Evolutionary conservation across 2,888 invertebrate species (phyloP).

Genomic region (Esperia sulphurella): DNA sequence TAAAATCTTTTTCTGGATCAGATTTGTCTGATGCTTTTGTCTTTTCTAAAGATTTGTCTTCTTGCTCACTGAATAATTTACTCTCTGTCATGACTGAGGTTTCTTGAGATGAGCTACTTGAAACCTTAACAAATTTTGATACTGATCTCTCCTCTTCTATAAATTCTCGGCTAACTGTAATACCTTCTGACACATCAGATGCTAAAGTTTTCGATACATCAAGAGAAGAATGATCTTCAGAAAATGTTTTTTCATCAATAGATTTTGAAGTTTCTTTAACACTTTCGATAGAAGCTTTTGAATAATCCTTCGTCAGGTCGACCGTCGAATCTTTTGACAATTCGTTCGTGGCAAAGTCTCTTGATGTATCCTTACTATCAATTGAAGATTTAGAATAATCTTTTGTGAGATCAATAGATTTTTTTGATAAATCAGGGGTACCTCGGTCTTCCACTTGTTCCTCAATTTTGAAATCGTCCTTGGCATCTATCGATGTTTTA

Average conservation of each 20-base stretch:
- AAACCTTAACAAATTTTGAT: constrained; percentile 49
- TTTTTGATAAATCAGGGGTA: constrained; percentile 71
- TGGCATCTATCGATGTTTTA: constrained; percentile 62
- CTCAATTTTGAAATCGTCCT: constrained; percentile 59
- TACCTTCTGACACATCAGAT: constrained; percentile 67
- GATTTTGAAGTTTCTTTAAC: constrained; percentile 69
- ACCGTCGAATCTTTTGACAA: constrained; percentile 73
- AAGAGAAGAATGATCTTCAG: constrained; percentile 72
- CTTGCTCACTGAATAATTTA: constrained; percentile 59
- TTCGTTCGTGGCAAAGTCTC: constrained; percentile 73
- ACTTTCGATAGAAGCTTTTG: constrained; percentile 70
- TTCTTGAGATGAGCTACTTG: constrained; percentile 63
- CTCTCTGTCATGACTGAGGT: constrained; percentile 67
- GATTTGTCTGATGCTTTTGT: constrained; percentile 39
- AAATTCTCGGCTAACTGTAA: constrained; percentile 61
- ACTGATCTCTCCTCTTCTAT: constrained; percentile 60
- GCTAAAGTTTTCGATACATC: constrained; percentile 72
- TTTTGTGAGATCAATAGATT: constrained; percentile 68
- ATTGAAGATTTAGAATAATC: constrained; percentile 74
- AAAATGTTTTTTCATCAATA: constrained; percentile 70
- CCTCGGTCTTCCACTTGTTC: constrained; percentile 59
- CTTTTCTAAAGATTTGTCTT: constrained; percentile 52
- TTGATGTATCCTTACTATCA: constrained; percentile 71
- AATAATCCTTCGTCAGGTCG: constrained; percentile 66
- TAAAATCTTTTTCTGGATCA: constrained; percentile 45